A percentile compares a stretch with the other conserved stretches of the same genome.
Conservation (phyloP, 1,140 invertebrate species). For the Brachionus asplanchnoidis region DNA sequence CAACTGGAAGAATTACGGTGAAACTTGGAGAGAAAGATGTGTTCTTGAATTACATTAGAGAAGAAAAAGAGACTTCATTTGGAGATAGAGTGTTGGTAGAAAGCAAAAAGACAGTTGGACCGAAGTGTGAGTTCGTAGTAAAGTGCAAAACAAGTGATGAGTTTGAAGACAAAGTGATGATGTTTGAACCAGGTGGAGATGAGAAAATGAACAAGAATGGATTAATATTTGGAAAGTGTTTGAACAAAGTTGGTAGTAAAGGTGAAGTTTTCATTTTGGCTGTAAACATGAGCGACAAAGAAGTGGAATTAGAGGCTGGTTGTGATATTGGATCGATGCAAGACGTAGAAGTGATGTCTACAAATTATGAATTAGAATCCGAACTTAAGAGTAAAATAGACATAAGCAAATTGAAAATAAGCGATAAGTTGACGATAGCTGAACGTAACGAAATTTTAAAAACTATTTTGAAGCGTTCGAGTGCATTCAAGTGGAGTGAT, state of each 20-base stretch:
- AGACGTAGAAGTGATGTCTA: not conserved
- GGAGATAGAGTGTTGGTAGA: not conserved
- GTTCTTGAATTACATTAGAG: not conserved
- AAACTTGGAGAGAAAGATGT: not conserved
- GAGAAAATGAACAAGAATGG: not conserved
- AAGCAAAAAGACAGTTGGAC: not conserved
- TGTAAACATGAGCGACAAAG: not conserved
- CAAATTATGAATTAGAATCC: not conserved
- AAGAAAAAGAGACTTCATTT: not conserved
- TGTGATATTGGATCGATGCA: not conserved
- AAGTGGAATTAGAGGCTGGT: not conserved
- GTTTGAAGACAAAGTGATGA: not conserved
- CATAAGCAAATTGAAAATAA: not conserved
- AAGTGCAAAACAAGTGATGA: not conserved
- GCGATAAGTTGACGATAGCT: not conserved
- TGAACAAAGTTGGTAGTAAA: not conserved
- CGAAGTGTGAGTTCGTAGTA: not conserved
- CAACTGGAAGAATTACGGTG: not conserved
- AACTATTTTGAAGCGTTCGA: not conserved
- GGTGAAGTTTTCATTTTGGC: not conserved
- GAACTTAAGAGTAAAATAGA: not conserved
- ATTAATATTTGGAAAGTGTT: not conserved
- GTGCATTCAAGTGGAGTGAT: not conserved
- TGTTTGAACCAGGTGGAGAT: not conserved
- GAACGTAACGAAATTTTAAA: constrained; percentile 15